phyloP scores from a whole-genome alignment of 2,888 invertebrate species.

The Chrysotoxum bicinctum region DNA sequence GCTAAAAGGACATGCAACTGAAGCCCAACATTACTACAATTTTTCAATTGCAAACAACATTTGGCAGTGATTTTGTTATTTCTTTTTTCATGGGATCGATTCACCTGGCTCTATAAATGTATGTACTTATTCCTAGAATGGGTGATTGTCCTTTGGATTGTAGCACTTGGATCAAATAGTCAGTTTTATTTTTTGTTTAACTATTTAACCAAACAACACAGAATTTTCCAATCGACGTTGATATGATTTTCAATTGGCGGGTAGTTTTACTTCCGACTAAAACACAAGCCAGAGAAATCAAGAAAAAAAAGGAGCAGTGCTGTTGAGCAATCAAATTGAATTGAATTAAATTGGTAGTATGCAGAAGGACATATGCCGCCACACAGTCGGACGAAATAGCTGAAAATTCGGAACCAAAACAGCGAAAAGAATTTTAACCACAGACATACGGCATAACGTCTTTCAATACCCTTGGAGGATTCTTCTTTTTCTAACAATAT shows the following conservation, averaged over 20 bases:
- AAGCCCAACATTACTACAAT: neutral
- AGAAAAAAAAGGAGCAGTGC: neutral
- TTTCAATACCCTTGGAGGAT: too few relatives aligned
- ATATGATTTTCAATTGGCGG: slow-evolving; percentile 55
- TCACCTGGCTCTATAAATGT: neutral
- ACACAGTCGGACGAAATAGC: neutral
- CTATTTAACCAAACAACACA: neutral
- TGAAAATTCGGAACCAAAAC: neutral
- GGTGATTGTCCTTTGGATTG: neutral
- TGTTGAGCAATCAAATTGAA: slow-evolving; percentile 4
- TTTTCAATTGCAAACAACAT: neutral
- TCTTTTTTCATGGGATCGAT: neutral
- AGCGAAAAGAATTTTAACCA: too few relatives aligned
- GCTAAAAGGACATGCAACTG: neutral
- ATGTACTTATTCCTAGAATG: neutral
- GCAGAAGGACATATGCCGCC: neutral
- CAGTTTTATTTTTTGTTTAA: neutral
- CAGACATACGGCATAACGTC: too few relatives aligned
- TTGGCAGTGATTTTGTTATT: neutral
- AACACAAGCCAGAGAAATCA: neutral
- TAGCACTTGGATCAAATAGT: neutral
- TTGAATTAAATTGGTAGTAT: slow-evolving; percentile 5
- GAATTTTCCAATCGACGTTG: neutral
- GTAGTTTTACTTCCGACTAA: slow-evolving; percentile 34
- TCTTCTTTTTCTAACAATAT: too few relatives aligned